These are phyloP conservation scores for Nomada hirtipes DNA, from an alignment of 2,888 invertebrate genomes.

Conservation along the genomic window DNA sequence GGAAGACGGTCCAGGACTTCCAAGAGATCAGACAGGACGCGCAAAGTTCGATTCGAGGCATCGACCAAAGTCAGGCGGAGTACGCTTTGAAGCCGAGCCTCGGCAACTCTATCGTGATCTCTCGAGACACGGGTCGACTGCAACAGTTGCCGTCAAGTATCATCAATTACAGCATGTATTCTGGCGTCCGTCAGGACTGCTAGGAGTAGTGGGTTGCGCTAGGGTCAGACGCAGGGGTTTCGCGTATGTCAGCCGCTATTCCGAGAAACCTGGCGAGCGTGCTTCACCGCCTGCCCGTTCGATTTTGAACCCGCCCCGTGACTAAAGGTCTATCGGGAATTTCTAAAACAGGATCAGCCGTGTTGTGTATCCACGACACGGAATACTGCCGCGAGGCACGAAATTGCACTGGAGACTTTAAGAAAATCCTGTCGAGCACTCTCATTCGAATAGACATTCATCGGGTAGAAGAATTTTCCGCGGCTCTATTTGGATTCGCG, in stretches of 20 bases:
- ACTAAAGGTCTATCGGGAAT: conserved; percentile 51
- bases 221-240: conserved; percentile 46
- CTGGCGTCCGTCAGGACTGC: conserved; percentile 54
- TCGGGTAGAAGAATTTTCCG: no score
- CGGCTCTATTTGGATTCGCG: not conserved
- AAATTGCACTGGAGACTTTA: not conserved
- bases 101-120: conserved; percentile 54
- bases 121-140: conserved; percentile 56
- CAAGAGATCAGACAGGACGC: not conserved
- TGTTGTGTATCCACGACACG: conserved; percentile 33
- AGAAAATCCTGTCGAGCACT: no score
- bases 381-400: conserved; percentile 2
- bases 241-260: conserved; percentile 48
- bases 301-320: conserved; percentile 42
- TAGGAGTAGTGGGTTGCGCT: conserved; percentile 15
- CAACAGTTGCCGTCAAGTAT: conserved; percentile 69
- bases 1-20: not conserved
- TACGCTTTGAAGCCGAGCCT: conserved; percentile 59
- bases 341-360: conserved; percentile 49
- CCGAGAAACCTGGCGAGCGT: conserved; percentile 11
- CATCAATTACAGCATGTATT: conserved; percentile 70
- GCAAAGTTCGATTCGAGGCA: conserved; percentile 41
- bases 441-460: no score
- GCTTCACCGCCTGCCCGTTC: conserved; percentile 41
- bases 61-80: conserved; percentile 50